A percentile compares a stretch with the other conserved stretches of the same genome.
Conservation (phyloP, 30 jellyfish, hydroid and myxozoan genomes). For the Nemopilema nomurai region DNA sequence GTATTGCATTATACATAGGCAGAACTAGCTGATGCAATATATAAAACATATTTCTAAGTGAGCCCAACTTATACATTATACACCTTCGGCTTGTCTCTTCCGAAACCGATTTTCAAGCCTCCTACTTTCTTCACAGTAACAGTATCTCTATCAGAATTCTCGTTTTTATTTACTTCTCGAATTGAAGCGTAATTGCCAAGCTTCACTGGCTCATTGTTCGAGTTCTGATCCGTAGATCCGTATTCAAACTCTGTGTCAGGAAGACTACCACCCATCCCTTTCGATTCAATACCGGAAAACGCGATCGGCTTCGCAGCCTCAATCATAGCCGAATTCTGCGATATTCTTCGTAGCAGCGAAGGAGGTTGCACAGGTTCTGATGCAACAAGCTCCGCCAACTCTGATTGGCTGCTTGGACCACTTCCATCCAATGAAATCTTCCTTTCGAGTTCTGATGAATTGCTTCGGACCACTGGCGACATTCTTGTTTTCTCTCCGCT, state of each 20-base stretch:
- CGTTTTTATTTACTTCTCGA: slow-evolving; percentile 26
- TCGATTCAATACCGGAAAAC: slow-evolving; percentile 3
- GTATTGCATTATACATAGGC: not conserved
- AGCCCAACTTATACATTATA: not conserved
- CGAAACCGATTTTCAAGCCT: slow-evolving; percentile 43
- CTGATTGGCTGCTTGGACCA: not conserved
- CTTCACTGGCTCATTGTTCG: slow-evolving; percentile 3
- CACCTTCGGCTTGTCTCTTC: slow-evolving; percentile 47
- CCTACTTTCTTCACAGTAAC: slow-evolving; percentile 51
- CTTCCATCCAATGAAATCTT: not conserved
- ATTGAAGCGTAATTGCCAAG: slow-evolving; percentile 43
- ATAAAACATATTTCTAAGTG: not conserved
- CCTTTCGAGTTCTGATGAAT: not conserved
- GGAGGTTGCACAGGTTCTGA: slow-evolving; percentile 50
- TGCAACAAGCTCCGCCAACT: not conserved
- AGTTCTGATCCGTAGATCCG: not conserved
- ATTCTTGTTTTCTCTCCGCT: slow-evolving; percentile 7
- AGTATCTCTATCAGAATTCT: slow-evolving; percentile 25
- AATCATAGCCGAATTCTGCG: slow-evolving; percentile 13
- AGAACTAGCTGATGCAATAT: not conserved
- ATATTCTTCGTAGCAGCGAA: slow-evolving; percentile 40
- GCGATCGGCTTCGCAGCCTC: slow-evolving; percentile 1
- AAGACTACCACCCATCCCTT: not conserved
- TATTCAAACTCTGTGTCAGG: not conserved
- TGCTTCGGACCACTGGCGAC: not conserved